Evolutionary conservation across 2,113 vertebrate species (phyloP), one percentile per base, ranked within the genome.

Genomic region (Tapirus terrestris): DNA sequence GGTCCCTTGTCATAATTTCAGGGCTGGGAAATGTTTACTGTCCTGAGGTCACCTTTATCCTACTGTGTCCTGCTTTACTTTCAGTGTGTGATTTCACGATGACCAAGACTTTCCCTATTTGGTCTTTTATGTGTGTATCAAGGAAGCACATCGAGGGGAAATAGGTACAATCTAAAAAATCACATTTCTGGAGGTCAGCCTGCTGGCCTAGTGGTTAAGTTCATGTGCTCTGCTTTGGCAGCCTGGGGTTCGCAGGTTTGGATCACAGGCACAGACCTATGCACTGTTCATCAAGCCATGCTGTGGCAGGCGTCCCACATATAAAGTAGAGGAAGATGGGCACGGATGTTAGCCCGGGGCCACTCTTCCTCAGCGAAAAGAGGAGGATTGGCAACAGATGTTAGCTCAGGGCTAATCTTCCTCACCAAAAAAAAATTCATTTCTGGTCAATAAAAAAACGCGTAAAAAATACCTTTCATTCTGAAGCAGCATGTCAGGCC

Each of bases 81-180:
- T 29, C 0, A 65, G 6, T 33, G 23, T 84, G 20, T 68, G 58
- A 84, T 70, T 84, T 84, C 31, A 84, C 2, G 45, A 65, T 11
- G 6, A 31, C 48, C 67, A 48, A 84, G 58, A 60, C 25, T 45
- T 70, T 82, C 8, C 85, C 29, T 39, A 45, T 10, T 4, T 84
- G 36, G n/a, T 45, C 31, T 91, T 94, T 39, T 86, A 79, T 61
- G 12, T 88, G 7, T 96, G 76, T 97, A 72, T 60, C 89, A 93
- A 53, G 45, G 10, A 79, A 86, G 93, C 12, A 92, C 97, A 95
- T 61, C 75, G 33, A 73, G 29, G 60, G 31, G 31, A n/a, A 86
- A 67, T 65, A 61, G 31, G 17, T 75, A 31, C 3, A 79, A 17
- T 65, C 48, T 83, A 33, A 72, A 68, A 79, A 65, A 31, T 88